Conservation (phyloP, 2,888 invertebrate genomes). For the Tipula vernalis region DNA sequence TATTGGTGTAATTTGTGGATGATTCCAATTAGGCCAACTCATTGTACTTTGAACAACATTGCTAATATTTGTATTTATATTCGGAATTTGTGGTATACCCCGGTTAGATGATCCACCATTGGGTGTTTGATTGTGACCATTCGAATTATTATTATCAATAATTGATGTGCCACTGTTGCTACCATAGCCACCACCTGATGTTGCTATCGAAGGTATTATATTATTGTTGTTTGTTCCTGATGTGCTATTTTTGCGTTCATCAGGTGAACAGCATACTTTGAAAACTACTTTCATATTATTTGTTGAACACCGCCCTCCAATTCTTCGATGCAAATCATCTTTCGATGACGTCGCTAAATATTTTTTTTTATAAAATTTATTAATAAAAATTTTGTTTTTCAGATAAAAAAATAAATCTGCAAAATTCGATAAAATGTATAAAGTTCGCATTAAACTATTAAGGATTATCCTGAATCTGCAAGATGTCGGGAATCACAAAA, state of each 20-base stretch:
- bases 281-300: slow-evolving; percentile 95
- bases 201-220: background rate
- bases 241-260: slow-evolving; percentile 40
- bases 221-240: slow-evolving; percentile 14
- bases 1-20: slow-evolving; percentile 19
- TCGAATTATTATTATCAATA: slow-evolving; percentile 28
- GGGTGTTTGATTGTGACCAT: background rate
- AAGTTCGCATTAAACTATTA: background rate
- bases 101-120: slow-evolving; percentile 8
- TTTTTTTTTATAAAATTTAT: background rate
- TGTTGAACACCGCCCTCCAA: slow-evolving; percentile 82
- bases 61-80: slow-evolving; percentile 28
- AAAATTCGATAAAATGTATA: too few relatives aligned
- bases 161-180: slow-evolving; percentile 30
- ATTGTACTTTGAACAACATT: slow-evolving; percentile 30
- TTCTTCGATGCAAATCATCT: slow-evolving; percentile 81
- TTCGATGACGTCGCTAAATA: slow-evolving; percentile 74
- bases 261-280: slow-evolving; percentile 81
- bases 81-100: slow-evolving; percentile 21
- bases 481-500: too few relatives aligned
- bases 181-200: slow-evolving; percentile 25
- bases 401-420: slow-evolving; percentile 13
- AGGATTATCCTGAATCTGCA: too few relatives aligned
- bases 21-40: slow-evolving; percentile 24
- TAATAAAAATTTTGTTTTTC: slow-evolving; percentile 23